Evolutionary conservation across 2,888 invertebrate species (phyloP), one percentile per base, ranked within the genome.

Genomic region (Ennomos erosarius): DNA sequence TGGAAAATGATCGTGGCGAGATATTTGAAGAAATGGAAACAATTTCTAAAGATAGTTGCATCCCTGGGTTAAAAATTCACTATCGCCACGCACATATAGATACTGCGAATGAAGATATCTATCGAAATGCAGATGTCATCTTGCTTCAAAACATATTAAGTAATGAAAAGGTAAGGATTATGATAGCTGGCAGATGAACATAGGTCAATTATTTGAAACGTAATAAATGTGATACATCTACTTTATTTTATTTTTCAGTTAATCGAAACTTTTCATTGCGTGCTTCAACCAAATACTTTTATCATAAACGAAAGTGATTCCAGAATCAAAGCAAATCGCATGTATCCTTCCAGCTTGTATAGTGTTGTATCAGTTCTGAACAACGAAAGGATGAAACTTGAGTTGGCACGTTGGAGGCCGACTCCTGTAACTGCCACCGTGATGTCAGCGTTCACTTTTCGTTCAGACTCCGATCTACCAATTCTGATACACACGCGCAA

Each of bases 391-490:
- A 47, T 56, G 9, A 55, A 64, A 37, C 46, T 75, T 8, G 68
- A 67, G 11, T 55, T 76, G 3, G 33, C 50, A n/a, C 64, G 59
- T 9, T 75, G 76, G 76, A 65, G 65, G 26, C 46, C 65, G 10
- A 16, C 26, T 1, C 13, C 8, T 10, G 5, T 16, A 10, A 45
- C 40, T 10, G 43, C 61, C n/a, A 63, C 64, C 5, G 62, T 11
- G 43, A 67, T 13, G 65, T 71, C 37, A 12, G 12, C 44, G 10
- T 38, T 55, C 11, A 49, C 55, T 9, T 64, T 71, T 4, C 50
- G 55, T 10, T 59, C 48, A 1, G 55, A 60, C 0, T 35, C 61
- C 10, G 75, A 76, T 26, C 50, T 74, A 0, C 10, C 50, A 34
- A 53, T 65, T 1, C 59, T 76, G 6, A 62, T 10, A 1, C 51